Base-by-base conservation (phyloP, 2,888 invertebrate genomes). In the Drosophila longiperda region DNA sequence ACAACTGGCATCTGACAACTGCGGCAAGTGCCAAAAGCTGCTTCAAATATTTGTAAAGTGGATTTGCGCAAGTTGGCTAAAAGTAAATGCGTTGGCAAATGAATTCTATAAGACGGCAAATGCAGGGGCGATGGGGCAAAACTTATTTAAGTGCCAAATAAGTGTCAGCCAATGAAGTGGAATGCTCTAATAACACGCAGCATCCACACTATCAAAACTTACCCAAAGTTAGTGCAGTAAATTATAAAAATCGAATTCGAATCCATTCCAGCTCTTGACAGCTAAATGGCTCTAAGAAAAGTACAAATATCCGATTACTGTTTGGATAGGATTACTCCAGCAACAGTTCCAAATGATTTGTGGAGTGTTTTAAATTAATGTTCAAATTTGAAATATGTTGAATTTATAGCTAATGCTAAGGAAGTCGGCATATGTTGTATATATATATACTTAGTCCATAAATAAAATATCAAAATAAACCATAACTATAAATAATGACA, bases 11-110 rank as follows among this genome's bases (percentile, higher is more conserved):
- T 61, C 73, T 73, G 82, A 67, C 82, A 70, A 74, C 85, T 85
- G 69, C 63, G 68, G 68, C 70, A 83, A 83, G 74, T 83, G 81
- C 76, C 80, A 80, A 72, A 77, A 83, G 68, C 78, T 73, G 69
- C 63, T 52, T 45, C 74, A 81, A 89, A 89, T 86, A 87, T 87
- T 76, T 89, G 82, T 82, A 87, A 87, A 89, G 89, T 83, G 84
- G 89, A 87, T 89, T 84, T 87, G 66, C 59, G 63, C 68, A 84
- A 88, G 73, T 84, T 88, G 68, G 63, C 73, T 40, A 64, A 78
- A 75, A 74, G 70, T 74, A 80, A 86, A 82, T 69, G 76, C 70
- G 68, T 66, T 71, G 74, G 63, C 68, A 83, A 83, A 86, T 88
- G 71, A 86, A 86, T 83, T 80, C 71, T 69, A 59, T 78, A 86